phyloP scores from a whole-genome alignment of 2,113 vertebrate species.

The Halcyon malimbica region DNA sequence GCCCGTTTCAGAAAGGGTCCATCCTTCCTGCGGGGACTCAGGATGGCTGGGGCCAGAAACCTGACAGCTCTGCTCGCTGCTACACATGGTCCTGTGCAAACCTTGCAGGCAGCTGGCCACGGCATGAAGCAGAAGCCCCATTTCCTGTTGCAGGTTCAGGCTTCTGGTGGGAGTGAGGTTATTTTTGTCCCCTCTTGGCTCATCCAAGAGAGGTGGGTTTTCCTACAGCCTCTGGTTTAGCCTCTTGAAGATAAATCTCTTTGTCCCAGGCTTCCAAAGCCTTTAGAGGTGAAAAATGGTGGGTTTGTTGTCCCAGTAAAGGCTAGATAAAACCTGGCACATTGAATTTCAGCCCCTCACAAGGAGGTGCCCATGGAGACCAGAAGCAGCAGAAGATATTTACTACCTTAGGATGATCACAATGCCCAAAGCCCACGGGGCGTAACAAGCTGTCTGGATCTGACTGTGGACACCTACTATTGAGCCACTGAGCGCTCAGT shows the following conservation, averaged over 20 bases:
- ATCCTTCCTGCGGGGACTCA: conserved; percentile 6
- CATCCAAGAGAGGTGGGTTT: not conserved
- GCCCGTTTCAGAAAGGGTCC: not conserved
- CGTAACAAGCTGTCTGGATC: not conserved
- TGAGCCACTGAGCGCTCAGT: not conserved
- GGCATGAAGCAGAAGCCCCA: not conserved
- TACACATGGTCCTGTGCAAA: not conserved
- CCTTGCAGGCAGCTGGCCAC: not conserved
- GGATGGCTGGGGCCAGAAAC: not conserved
- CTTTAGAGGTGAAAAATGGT: not conserved
- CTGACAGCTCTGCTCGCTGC: not conserved
- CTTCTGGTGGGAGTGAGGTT: not conserved
- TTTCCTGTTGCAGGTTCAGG: not conserved
- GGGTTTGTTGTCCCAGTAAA: not conserved
- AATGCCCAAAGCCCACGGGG: not conserved
- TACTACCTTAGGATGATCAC: not conserved
- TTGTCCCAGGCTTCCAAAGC: not conserved
- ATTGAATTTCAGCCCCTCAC: not conserved
- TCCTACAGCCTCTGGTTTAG: not conserved
- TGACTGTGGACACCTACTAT: not conserved
- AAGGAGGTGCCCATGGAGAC: not conserved
- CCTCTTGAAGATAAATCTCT: not conserved
- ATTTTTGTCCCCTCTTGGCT: conserved; percentile 14
- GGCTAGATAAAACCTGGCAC: not conserved
- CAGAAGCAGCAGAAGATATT: not conserved